Evolutionary conservation across 2,113 vertebrate genomes (phyloP).

Genomic region (Cromileptes altivelis): DNA sequence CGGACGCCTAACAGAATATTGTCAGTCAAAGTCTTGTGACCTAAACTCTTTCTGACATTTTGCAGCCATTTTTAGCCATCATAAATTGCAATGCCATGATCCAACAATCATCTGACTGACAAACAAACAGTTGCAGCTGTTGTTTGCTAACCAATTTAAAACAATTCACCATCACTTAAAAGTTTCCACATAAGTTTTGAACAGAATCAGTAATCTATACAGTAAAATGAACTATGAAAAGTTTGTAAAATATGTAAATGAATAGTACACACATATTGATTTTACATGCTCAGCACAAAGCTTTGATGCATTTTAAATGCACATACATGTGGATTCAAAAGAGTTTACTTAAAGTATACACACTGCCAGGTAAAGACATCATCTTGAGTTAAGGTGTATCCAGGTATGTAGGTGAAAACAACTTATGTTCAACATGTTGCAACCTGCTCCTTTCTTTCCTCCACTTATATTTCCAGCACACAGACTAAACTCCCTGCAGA

Average conservation of each 20-base stretch:
- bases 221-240: neutral
- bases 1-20: neutral
- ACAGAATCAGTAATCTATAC: neutral
- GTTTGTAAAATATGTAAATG: neutral
- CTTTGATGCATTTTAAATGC: neutral
- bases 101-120: conserved; percentile 1
- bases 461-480: conserved; percentile 19
- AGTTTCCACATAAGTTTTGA: neutral
- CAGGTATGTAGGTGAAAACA: conserved; percentile 49
- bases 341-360: neutral
- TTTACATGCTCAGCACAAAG: neutral
- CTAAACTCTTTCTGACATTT: neutral
- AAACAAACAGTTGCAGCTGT: neutral
- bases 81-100: neutral
- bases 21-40: neutral
- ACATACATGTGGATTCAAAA: neutral
- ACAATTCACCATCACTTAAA: neutral
- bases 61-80: neutral
- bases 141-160: neutral
- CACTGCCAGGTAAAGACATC: neutral
- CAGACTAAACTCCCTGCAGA: conserved; percentile 30
- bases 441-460: conserved; percentile 32
- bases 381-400: conserved; percentile 43
- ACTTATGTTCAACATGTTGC: conserved; percentile 44
- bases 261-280: neutral